Evolutionary conservation across 1,140 invertebrate genomes (phyloP).

Genomic region (Lepidurus arcticus): DNA sequence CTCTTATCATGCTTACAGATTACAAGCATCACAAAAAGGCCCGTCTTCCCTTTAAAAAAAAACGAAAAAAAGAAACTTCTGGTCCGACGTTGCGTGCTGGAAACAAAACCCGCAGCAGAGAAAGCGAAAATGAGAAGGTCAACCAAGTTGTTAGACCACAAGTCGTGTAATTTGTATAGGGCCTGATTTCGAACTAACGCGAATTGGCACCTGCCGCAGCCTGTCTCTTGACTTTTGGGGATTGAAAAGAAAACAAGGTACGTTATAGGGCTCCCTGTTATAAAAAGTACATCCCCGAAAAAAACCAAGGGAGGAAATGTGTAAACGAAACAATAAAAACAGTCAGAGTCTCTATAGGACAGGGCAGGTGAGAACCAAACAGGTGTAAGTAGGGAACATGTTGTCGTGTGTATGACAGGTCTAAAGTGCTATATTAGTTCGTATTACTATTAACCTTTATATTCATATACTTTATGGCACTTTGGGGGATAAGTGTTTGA

Average conservation of each 20-base stretch:
- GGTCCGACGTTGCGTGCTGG: neutral
- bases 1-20: neutral
- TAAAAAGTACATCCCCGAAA: no score
- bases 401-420: no score
- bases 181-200: neutral
- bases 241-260: neutral
- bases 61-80: neutral
- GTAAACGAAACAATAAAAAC: no score
- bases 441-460: neutral
- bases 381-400: no score
- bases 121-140: conserved; percentile 15
- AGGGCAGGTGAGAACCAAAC: no score
- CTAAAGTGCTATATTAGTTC: no score
- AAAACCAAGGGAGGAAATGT: no score
- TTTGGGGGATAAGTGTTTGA: neutral
- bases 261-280: neutral
- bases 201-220: conserved; percentile 11
- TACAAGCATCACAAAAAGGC: neutral
- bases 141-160: neutral
- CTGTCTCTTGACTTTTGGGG: neutral
- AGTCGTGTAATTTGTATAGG: neutral
- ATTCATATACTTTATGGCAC: neutral
- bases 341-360: no score
- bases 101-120: neutral
- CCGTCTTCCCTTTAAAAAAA: neutral